Base-by-base conservation (phyloP, 2,888 invertebrate species). In the Malacosoma neustria region DNA sequence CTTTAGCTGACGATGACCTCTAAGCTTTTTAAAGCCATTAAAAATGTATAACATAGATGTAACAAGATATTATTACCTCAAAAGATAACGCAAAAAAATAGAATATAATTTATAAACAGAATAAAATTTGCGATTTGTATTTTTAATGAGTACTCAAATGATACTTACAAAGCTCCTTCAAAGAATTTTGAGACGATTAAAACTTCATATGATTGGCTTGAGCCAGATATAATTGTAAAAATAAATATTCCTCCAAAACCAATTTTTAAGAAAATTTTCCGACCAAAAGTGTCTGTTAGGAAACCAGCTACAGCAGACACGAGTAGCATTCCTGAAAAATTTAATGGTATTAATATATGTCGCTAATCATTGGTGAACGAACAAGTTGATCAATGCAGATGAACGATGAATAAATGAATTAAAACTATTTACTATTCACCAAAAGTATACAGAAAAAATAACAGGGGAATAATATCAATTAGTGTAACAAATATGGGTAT, bases 131-230 rank as follows among this genome's bases (percentile, higher is more conserved):
- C n/a, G n/a, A n/a, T n/a, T n/a, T n/a, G n/a, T n/a, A n/a, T n/a
- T n/a, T n/a, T n/a, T n/a, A n/a, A n/a, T n/a, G n/a, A n/a, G n/a
- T n/a, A n/a, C n/a, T n/a, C n/a, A n/a, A n/a, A n/a, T n/a, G n/a
- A n/a, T 13, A 73, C 76, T 71, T 42, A 79, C 77, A 72, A 46
- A 11, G 67, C 9, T 4, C 79, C 79, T 54, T 74, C 71, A 22
- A 65, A 61, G 30, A 75, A 58, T 33, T 76, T 77, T 0, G 67
- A 62, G 0, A 51, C 49, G 0, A 68, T 45, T 4, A 76, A 38
- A 30, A 75, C 55, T 30, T 58, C 55, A 30, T 62, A 79, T 0
- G 54, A 66, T 40, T 77, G 77, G 42, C 77, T 76, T 4, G 54
- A 53, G 0, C 64, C 76, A 5, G 67, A 61, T n/a, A 72, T 36